Evolutionary conservation across 2,113 vertebrate species (phyloP), one percentile per base, ranked within the genome.

Genomic region (Saimiri boliviensis): DNA sequence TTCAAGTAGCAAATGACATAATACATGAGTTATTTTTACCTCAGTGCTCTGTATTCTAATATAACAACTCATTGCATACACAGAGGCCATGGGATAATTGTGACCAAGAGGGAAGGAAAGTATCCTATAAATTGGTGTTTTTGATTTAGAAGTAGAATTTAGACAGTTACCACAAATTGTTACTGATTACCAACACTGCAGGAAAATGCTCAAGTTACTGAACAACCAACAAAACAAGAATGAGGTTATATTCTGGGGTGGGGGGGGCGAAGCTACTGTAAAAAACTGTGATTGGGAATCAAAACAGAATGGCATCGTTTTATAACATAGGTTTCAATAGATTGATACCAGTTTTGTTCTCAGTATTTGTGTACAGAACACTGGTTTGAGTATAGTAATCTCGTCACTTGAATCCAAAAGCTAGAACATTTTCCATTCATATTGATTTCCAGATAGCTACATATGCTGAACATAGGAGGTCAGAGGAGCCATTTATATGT

Each of bases 321-420:
- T 66, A 37, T 25, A 35, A 37, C 6, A 16, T 20, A 47, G n/a
- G 1, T 83, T 52, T 76, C 77, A 76, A 91, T 25, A 94, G 60
- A 42, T 66, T 82, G 42, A 94, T 92, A 7, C 11, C 35, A 81
- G 35, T 3, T 90, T 76, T n/a, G 4, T 91, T 90, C 54, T 54
- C 93, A 97, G 58, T 27, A 27, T 71, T 96, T 97, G 97, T 95
- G 32, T 70, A 63, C 52, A 73, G 45, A 85, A 56, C 56, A 95
- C 89, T 86, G 56, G 40, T 40, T 85, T 86, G 74, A 95, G 63
- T 79, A 86, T 95, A 70, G 89, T 91, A 95, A 89, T 83, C 68
- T 98, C 76, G 30, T 91, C 47, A 95, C 35, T 96, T 71, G 60
- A 93, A 25, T 37, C 25, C 68, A 89, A 63, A 97, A 95, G 80